A percentile compares a stretch with the other conserved stretches of the same genome.
phyloP scores from a whole-genome alignment of 1,140 invertebrate species.

The Neodiprion lecontei region DNA sequence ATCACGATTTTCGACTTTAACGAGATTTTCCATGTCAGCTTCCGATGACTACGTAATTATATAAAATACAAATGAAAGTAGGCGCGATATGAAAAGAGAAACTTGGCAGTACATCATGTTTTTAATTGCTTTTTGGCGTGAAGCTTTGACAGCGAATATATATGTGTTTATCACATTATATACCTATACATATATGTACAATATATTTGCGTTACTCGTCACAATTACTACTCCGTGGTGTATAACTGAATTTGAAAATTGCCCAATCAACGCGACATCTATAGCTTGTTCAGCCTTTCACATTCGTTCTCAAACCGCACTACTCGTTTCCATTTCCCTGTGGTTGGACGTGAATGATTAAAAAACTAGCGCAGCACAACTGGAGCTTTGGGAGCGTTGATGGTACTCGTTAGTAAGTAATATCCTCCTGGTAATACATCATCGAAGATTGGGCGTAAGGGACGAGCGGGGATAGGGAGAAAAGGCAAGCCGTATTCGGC shows the following conservation, averaged over 20 bases:
- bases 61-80: neutral
- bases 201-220: too few relatives aligned
- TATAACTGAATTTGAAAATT: too few relatives aligned
- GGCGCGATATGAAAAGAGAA: neutral
- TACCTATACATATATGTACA: too few relatives aligned
- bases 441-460: neutral
- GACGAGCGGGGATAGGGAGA: neutral
- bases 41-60: neutral
- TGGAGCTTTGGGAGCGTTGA: neutral
- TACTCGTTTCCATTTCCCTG: neutral
- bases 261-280: too few relatives aligned
- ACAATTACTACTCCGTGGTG: too few relatives aligned
- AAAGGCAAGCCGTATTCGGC: too few relatives aligned
- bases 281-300: too few relatives aligned
- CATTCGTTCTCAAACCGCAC: neutral
- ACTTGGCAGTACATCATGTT: too few relatives aligned
- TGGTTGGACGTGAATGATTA: neutral
- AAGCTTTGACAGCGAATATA: too few relatives aligned
- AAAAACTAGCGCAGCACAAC: neutral
- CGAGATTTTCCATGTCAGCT: neutral
- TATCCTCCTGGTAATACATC: conserved; percentile 8
- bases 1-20: neutral
- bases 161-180: too few relatives aligned
- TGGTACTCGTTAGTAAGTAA: conserved; percentile 10
- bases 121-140: too few relatives aligned